These are phyloP conservation scores for Strigops habroptila DNA, from an alignment of 2,113 vertebrate genomes.

Conservation along the genomic window DNA sequence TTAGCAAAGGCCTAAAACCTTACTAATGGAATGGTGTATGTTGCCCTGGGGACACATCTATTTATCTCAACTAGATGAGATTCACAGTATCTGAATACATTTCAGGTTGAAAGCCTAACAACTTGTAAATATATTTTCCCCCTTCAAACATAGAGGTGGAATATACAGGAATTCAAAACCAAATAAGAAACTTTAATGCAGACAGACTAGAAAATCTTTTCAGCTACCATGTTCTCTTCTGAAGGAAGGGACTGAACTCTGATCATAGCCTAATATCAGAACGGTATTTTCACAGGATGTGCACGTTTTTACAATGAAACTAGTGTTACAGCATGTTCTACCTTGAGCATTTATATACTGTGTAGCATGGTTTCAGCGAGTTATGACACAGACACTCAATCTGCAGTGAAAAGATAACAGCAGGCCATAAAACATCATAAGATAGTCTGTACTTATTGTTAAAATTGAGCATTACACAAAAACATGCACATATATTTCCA, in stretches of 20 bases:
- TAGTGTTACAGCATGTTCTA: neutral
- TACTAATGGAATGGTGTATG: neutral
- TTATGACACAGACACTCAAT: neutral
- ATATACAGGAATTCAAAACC: neutral
- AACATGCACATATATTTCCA: neutral
- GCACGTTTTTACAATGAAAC: neutral
- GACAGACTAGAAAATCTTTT: neutral
- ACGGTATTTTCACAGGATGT: neutral
- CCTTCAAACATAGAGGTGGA: neutral
- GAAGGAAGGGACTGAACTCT: neutral
- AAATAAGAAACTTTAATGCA: neutral
- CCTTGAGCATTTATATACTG: neutral
- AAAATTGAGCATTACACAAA: neutral
- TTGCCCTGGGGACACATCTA: neutral
- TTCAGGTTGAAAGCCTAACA: neutral
- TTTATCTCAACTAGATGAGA: neutral
- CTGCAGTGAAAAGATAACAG: neutral
- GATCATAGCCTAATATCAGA: neutral
- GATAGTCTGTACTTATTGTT: neutral
- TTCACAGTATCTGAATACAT: neutral
- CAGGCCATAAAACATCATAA: neutral
- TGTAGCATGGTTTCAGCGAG: accelerated
- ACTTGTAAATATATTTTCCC: neutral
- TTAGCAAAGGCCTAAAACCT: neutral
- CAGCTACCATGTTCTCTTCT: neutral